A percentile compares a stretch with the other conserved stretches of the same genome.
phyloP scores from a whole-genome alignment of 2,797 vertebrate genomes.

The Smutsia gigantea region DNA sequence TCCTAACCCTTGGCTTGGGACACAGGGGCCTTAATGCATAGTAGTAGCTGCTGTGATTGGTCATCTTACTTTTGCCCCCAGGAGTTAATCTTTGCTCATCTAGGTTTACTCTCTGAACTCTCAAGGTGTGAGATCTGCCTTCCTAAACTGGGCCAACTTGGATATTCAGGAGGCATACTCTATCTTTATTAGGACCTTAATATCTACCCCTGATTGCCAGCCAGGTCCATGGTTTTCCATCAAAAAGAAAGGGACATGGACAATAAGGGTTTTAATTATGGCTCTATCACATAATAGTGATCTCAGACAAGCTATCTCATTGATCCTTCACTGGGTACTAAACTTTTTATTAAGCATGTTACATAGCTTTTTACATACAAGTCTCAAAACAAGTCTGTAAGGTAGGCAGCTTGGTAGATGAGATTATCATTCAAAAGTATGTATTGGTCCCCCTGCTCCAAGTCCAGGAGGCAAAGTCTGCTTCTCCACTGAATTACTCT shows the following conservation, averaged over 20 bases:
- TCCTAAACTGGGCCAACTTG: neutral
- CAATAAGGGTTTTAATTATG: neutral
- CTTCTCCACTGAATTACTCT: neutral
- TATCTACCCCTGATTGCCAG: neutral
- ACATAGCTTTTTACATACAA: neutral
- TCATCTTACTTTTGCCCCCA: rapidly evolving
- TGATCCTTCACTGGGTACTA: neutral
- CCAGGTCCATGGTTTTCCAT: neutral
- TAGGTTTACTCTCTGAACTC: neutral
- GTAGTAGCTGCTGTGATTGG: neutral
- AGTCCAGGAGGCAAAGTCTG: neutral
- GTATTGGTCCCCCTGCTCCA: neutral
- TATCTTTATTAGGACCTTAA: neutral
- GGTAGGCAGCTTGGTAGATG: neutral
- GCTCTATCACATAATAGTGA: neutral
- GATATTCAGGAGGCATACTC: neutral
- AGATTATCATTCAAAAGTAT: neutral
- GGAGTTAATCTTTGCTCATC: neutral
- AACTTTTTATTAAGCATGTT: neutral
- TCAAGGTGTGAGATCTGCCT: neutral
- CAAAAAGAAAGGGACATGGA: neutral
- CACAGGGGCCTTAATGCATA: neutral
- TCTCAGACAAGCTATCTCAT: neutral
- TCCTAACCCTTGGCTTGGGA: too few species aligned
- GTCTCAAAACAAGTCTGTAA: neutral